Base-by-base conservation (phyloP, 2,113 vertebrate species). In the Petroica traversi region DNA sequence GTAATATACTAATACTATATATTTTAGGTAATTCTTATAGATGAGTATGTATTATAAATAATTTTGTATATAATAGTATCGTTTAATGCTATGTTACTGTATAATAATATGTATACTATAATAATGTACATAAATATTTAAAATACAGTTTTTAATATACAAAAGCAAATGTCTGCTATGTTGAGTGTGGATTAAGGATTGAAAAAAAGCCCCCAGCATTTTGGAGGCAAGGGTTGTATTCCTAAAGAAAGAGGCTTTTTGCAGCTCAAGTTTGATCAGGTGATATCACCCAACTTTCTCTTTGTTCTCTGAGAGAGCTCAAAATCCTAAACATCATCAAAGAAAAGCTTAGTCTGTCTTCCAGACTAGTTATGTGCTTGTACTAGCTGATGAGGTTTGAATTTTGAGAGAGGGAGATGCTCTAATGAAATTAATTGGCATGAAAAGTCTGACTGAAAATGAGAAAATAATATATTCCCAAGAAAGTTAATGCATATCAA, bases 341-440 rank as follows among this genome's bases (percentile, higher is more conserved):
- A 86, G 33, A 40, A 89, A 59, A 68, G 11, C 43, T 72, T 63
- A 41, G 46, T 51, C 38, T 89, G 9, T 67, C 64, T 81, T 87
- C 46, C n/a, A 81, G 58, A 48, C 43, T 71, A 59, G 61, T 19
- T 33, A 74, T 85, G 11, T 59, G 26, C 93, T 89, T 77, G 40
- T 81, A 13, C 24, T 67, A 2, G 51, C 57, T 85, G 74, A 81
- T 82, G 85, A 92, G 28, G 16, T 84, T 92, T 89, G 2, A 3
- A 31, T 75, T 92, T 84, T 41, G 69, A 79, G 40, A 49, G 41
- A 45, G 33, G 4, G 22, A 64, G 34, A n/a, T 67, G 33, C 68
- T 95, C 83, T 89, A 91, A 89, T 95, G 62, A 85, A 88, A 92
- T 91, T 93, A 94, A 93, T 79, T 93, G 92, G 36, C 69, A 72